Conservation (phyloP, 1,140 invertebrate species). For the Cydia fagiglandana region DNA sequence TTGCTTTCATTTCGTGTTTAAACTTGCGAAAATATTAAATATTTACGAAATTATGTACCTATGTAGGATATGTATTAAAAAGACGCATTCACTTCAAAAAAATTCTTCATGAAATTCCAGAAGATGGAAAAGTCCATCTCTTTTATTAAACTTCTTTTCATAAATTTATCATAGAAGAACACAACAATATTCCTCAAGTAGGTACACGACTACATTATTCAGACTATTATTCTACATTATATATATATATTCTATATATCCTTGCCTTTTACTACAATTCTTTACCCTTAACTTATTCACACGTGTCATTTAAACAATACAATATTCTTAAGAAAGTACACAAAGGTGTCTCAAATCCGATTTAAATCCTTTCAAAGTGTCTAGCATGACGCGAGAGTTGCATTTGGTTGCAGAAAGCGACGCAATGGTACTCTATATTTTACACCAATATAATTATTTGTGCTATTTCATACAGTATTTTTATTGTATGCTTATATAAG, state of each 20-base stretch:
- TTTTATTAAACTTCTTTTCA: too few relatives aligned
- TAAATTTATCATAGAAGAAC: too few relatives aligned
- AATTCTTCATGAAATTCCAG: too few relatives aligned
- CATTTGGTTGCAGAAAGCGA: background rate
- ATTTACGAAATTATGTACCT: too few relatives aligned
- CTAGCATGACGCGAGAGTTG: slow-evolving; percentile 12
- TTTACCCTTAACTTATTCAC: slow-evolving; percentile 9
- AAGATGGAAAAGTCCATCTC: too few relatives aligned
- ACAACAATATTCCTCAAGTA: too few relatives aligned
- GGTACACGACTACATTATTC: background rate
- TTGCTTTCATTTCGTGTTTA: too few relatives aligned
- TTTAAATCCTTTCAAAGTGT: slow-evolving; percentile 4
- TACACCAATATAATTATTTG: background rate
- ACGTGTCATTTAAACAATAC: background rate
- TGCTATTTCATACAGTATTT: background rate
- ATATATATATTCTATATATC: too few relatives aligned
- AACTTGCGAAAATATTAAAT: too few relatives aligned
- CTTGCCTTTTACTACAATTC: background rate
- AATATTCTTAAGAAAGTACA: slow-evolving; percentile 15
- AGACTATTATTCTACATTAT: too few relatives aligned
- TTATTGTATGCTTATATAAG: background rate
- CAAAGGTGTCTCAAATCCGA: slow-evolving; percentile 25
- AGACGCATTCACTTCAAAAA: too few relatives aligned
- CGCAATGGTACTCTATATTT: background rate
- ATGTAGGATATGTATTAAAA: too few relatives aligned